Base-by-base conservation (phyloP, 1,140 invertebrate genomes). In the Pseudomyrmex cubaensis region DNA sequence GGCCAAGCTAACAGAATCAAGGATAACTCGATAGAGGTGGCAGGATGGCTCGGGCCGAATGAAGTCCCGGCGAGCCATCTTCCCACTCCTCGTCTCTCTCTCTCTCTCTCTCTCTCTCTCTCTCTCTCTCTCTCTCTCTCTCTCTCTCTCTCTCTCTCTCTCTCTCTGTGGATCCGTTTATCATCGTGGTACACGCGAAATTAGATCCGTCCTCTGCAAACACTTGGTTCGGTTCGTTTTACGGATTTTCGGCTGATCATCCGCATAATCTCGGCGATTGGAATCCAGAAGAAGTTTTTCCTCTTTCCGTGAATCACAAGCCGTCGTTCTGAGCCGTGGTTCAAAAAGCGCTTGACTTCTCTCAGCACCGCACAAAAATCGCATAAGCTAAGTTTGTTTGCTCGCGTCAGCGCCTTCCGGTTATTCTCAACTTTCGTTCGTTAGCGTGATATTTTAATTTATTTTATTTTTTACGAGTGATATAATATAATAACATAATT, bases 131-230 rank as follows among this genome's bases (percentile, higher is more conserved):
- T 70, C 66, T 83, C 15, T 62, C 74, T 62, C 15, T 80, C 83
- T 70, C 66, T 83, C 22, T 25, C 1, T 25, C 22, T 25, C 22
- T 25, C 50, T 10, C 44, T 52, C 52, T 46, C 15, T 62, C 74
- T 62, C 15, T 80, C 83, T 70, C 66, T 83, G 8, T 74, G 57
- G 62, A 84, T 84, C 75, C 57, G 82, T 88, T 89, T 85, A 87
- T 88, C 88, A 80, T 74, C n/a, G 50, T 56, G 69, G 56, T 77
- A 80, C 82, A 82, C 70, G 74, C 15, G 64, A 82, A 88, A 90
- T 89, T 88, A 88, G 78, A 86, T 86, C 70, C 64, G 72, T 82
- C 85, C 88, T 90, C 54, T 54, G 69, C 83, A 87, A 90, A 90
- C 78, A 85, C 82, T 84, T 86, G 57, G 64, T 74, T 66, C 70